A percentile compares a stretch with the other conserved stretches of the same genome.
Conservation (phyloP, 2,113 vertebrate genomes). For the Syngnathus typhle region DNA sequence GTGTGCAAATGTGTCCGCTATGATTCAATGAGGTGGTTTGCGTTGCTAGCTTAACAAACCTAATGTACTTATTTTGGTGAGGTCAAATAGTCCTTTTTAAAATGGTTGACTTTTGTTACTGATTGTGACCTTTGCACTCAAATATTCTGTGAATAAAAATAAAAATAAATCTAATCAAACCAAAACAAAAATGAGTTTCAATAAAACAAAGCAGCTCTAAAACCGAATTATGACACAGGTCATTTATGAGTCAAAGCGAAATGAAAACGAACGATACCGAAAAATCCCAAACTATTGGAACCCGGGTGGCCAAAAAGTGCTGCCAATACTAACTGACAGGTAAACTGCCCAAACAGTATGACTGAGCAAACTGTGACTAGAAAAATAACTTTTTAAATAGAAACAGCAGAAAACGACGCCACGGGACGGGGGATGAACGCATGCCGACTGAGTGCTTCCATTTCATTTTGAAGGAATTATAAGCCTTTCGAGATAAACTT, state of each 20-base stretch:
- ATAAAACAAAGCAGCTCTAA: neutral
- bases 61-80: neutral
- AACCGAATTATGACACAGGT: neutral
- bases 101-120: too few relatives aligned
- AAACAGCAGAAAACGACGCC: neutral
- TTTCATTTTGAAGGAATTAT: neutral
- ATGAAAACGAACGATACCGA: neutral
- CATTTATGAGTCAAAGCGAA: neutral
- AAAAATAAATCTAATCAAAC: too few relatives aligned
- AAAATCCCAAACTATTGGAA: neutral
- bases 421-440: neutral
- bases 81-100: too few relatives aligned
- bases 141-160: too few relatives aligned
- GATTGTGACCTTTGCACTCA: too few relatives aligned
- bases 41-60: neutral
- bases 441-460: neutral
- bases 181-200: too few relatives aligned
- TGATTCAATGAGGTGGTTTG: neutral
- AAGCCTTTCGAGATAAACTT: slow-evolving; percentile 4
- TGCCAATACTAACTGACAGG: neutral
- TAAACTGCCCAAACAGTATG: neutral
- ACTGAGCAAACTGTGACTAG: neutral
- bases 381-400: neutral
- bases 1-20: neutral
- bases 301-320: neutral